A percentile compares a stretch with the other conserved stretches of the same genome.
Conservation (phyloP, 2,797 vertebrate species). For the Tokudaia muenninki region DNA sequence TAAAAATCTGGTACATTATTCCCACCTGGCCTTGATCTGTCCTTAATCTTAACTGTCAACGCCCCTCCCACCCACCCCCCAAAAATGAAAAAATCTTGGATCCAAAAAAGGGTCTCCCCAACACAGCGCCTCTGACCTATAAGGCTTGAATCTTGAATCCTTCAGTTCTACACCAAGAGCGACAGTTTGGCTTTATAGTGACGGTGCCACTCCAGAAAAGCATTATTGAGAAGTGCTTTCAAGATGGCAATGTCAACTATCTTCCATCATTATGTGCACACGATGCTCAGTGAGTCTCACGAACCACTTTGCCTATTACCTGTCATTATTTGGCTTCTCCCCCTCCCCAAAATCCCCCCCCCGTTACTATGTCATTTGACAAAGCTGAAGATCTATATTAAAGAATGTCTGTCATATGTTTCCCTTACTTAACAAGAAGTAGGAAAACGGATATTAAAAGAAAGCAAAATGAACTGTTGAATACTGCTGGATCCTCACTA, state of each 20-base stretch:
- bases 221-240: not conserved
- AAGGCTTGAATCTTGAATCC: not conserved
- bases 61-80: no score
- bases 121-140: not conserved
- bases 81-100: not conserved
- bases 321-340: constrained; percentile 38
- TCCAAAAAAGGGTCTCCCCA: not conserved
- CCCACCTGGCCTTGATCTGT: not conserved
- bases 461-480: constrained; percentile 51
- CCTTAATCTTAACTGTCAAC: not conserved
- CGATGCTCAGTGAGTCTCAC: not conserved
- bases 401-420: not conserved
- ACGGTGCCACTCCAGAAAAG: not conserved
- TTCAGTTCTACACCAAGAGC: not conserved
- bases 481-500: constrained; percentile 3
- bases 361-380: not conserved
- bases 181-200: not conserved
- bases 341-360: not conserved
- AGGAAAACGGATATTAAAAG: constrained; percentile 22
- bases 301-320: constrained; percentile 18
- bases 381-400: constrained; percentile 18
- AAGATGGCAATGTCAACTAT: not conserved
- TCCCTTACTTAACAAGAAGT: constrained; percentile 12
- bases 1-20: not conserved
- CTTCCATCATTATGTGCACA: not conserved